Evolutionary conservation across 2,797 vertebrate species (phyloP).

Genomic region (Ficedula albicollis): DNA sequence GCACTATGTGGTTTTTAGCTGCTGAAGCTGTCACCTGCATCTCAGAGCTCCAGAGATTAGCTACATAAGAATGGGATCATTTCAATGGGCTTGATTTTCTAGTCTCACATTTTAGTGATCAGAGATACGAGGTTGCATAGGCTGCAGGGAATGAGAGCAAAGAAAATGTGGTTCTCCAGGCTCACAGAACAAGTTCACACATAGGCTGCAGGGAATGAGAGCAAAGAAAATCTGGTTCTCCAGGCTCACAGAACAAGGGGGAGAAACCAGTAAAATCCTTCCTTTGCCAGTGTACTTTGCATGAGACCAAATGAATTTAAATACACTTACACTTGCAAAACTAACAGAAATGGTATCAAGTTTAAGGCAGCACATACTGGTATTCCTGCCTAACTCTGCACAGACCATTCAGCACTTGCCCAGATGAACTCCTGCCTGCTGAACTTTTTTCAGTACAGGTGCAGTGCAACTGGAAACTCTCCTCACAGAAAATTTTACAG

Average conservation of each 20-base stretch:
- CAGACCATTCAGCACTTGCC: background rate
- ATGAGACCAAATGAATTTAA: background rate
- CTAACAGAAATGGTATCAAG: background rate
- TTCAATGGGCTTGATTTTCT: background rate
- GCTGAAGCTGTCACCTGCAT: background rate
- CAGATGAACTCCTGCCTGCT: background rate
- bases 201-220: background rate
- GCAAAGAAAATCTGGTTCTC: constrained; percentile 1
- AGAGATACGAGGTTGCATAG: background rate
- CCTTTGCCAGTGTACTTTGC: background rate
- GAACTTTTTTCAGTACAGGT: background rate
- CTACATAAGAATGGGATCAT: background rate
- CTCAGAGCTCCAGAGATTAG: background rate
- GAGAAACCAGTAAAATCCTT: background rate
- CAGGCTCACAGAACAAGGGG: background rate
- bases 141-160: background rate
- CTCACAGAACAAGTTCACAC: background rate
- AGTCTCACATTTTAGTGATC: background rate
- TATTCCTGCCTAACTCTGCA: background rate
- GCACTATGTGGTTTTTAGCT: background rate
- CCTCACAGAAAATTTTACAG: background rate
- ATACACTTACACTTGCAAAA: background rate
- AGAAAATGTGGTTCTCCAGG: background rate
- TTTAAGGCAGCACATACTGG: background rate
- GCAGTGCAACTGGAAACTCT: background rate